These are phyloP conservation scores for Brachyptera putata DNA, from an alignment of 2,888 invertebrate genomes.

Conservation along the genomic window DNA sequence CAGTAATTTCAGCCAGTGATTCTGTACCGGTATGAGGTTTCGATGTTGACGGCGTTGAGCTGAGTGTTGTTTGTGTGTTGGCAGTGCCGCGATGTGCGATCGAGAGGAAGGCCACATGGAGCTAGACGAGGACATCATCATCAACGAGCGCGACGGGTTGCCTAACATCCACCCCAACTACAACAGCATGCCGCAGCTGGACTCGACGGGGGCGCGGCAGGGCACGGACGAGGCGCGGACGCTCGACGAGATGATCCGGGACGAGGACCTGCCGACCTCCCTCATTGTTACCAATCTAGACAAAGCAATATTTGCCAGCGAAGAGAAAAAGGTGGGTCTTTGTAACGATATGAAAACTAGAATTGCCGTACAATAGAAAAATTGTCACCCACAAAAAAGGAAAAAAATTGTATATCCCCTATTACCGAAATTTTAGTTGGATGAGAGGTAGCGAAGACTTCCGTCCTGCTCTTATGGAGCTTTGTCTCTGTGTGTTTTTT, in stretches of 20 bases:
- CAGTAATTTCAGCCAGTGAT: no score
- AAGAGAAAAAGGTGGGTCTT: constrained; percentile 46
- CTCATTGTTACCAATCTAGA: constrained; percentile 87
- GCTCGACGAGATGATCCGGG: constrained; percentile 64
- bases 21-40: no score
- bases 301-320: constrained; percentile 66
- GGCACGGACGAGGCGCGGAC: constrained; percentile 40
- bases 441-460: no score
- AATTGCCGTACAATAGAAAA: background rate
- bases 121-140: constrained; percentile 48
- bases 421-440: no score
- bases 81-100: no score
- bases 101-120: constrained; percentile 31
- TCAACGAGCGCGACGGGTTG: constrained; percentile 80
- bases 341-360: background rate
- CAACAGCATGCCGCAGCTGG: constrained; percentile 57
- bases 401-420: no score
- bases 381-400: no score
- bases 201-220: constrained; percentile 41
- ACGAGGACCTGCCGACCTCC: constrained; percentile 78
- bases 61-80: no score
- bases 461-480: no score
- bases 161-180: constrained; percentile 80
- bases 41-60: no score
- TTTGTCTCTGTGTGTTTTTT: no score